Evolutionary conservation across 23 tunicate genomes (phyloP).

Genomic region (Clavelina lepadiformis): DNA sequence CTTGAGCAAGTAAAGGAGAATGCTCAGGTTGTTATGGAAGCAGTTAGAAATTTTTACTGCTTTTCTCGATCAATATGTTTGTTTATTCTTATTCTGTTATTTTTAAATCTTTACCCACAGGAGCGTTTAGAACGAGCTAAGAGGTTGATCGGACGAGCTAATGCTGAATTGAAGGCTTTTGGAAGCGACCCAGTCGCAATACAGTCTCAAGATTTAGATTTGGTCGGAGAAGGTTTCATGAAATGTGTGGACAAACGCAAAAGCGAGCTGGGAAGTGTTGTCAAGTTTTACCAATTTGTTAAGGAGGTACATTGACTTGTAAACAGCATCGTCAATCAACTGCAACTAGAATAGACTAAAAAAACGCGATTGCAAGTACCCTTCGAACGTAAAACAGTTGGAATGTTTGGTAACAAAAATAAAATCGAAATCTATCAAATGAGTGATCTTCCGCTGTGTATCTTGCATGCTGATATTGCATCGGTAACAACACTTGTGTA

Average conservation of each 20-base stretch:
- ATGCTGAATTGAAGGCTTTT: constrained; percentile 44
- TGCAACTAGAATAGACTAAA: too few species aligned
- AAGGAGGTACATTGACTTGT: constrained; percentile 72
- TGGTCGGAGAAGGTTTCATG: constrained; percentile 70
- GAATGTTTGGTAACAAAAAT: too few species aligned
- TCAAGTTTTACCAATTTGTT: constrained; percentile 19
- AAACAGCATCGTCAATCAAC: too few species aligned
- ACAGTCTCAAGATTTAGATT: constrained; percentile 51
- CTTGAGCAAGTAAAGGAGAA: constrained; percentile 49
- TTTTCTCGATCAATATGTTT: not conserved
- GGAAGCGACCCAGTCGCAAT: constrained; percentile 45
- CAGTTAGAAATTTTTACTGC: not conserved
- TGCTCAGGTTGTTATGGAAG: constrained; percentile 37
- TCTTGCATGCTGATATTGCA: too few species aligned
- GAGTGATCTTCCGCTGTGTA: too few species aligned
- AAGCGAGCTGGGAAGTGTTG: constrained; percentile 30
- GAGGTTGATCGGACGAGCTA: constrained; percentile 41
- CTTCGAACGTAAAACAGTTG: too few species aligned
- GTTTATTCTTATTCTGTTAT: not conserved
- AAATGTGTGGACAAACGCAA: constrained; percentile 33
- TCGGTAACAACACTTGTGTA: too few species aligned
- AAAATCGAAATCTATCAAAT: too few species aligned
- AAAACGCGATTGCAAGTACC: too few species aligned
- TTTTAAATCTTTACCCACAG: constrained; percentile 16
- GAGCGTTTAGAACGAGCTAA: constrained; percentile 58